A percentile compares a stretch with the other conserved stretches of the same genome.
Evolutionary conservation across 1,140 invertebrate genomes (phyloP).

Genomic region (Zaprionus africanus): DNA sequence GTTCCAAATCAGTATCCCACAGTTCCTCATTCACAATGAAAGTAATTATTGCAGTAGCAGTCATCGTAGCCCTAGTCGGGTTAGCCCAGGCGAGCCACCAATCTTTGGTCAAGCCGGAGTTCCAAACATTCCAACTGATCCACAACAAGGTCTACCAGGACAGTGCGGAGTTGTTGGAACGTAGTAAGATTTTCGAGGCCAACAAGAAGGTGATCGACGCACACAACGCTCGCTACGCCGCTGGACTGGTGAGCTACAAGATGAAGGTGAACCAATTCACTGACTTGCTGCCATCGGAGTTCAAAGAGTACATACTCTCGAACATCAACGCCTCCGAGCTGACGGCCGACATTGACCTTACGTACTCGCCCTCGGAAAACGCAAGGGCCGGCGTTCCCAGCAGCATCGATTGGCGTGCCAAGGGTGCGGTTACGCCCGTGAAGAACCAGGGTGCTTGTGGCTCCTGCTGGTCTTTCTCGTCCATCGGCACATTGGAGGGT

Average conservation of each 20-base stretch:
- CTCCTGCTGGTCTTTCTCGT: conserved; percentile 92
- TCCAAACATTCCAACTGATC: conserved; percentile 10
- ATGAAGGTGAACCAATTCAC: conserved; percentile 91
- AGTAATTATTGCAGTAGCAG: background rate
- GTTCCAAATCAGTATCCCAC: background rate
- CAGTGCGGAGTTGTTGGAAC: conserved; percentile 73
- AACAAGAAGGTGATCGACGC: conserved; percentile 91
- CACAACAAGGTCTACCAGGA: conserved; percentile 20
- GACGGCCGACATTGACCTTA: background rate
- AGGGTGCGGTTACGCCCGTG: conserved; percentile 94
- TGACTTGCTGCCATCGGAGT: conserved; percentile 93
- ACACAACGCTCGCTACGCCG: conserved; percentile 90
- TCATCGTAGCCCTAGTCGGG: conserved; percentile 8
- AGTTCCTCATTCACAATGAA: conserved; percentile 9
- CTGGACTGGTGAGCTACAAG: conserved; percentile 87
- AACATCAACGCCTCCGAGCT: background rate
- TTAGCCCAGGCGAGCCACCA: conserved; percentile 1
- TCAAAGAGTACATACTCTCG: conserved; percentile 75
- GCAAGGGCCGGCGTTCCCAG: background rate
- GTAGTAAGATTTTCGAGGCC: conserved; percentile 93
- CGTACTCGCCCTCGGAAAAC: background rate
- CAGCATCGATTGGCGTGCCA: conserved; percentile 39
- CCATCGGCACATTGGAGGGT: conserved; percentile 93
- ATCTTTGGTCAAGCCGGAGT: background rate
- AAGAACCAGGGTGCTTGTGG: conserved; percentile 95